Evolutionary conservation across 2,888 invertebrate species (phyloP).

Genomic region (Anthrax anthrax): DNA sequence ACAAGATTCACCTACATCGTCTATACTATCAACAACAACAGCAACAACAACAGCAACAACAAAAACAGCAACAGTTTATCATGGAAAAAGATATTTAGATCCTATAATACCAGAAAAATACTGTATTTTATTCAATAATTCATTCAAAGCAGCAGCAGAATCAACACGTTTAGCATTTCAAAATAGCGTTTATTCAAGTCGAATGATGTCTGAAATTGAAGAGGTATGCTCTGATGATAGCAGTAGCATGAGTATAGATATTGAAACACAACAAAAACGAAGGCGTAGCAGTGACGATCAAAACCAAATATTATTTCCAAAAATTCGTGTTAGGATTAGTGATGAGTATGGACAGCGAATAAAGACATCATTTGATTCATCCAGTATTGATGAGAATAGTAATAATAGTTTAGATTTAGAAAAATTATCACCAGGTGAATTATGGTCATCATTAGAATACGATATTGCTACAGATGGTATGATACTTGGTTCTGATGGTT

Average conservation of each 20-base stretch:
- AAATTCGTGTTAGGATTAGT: slow-evolving; percentile 12
- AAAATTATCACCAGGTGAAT: background rate
- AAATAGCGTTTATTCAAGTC: background rate
- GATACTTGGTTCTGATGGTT: slow-evolving; percentile 2
- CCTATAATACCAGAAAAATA: slow-evolving; percentile 17
- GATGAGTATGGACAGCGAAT: slow-evolving; percentile 16
- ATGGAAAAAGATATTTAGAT: slow-evolving; percentile 26
- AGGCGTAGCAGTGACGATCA: background rate
- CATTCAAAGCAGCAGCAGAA: slow-evolving; percentile 9
- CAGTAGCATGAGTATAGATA: background rate
- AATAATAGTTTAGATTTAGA: background rate
- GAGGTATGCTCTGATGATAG: slow-evolving; percentile 12
- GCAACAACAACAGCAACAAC: no score
- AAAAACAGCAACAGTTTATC: slow-evolving; percentile 14
- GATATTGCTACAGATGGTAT: slow-evolving; percentile 1
- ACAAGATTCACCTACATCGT: background rate
- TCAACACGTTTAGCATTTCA: background rate
- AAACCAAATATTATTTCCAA: slow-evolving; percentile 1
- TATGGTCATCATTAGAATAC: slow-evolving; percentile 5
- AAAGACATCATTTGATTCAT: slow-evolving; percentile 15
- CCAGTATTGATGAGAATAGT: slow-evolving; percentile 1
- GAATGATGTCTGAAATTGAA: slow-evolving; percentile 13
- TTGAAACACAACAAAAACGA: background rate
- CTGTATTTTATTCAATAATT: slow-evolving; percentile 21
- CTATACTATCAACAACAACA: no score